Evolutionary conservation across 1,140 invertebrate genomes (phyloP).

Genomic region (Lepidurus packardi): DNA sequence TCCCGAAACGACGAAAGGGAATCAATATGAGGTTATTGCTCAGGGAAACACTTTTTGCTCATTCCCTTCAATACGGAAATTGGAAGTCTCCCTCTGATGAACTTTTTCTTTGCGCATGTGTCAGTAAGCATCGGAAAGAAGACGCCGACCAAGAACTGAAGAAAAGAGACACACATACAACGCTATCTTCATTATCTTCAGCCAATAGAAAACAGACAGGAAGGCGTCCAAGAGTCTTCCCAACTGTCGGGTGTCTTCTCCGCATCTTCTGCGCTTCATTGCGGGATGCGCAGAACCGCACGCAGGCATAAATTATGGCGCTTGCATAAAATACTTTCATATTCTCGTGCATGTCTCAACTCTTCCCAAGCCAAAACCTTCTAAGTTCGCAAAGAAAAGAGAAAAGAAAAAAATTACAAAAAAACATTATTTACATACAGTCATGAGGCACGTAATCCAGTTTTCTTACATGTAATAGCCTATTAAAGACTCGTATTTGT

Average conservation of each 20-base stretch:
- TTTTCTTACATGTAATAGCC: background rate
- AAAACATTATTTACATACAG: background rate
- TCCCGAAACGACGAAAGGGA: background rate
- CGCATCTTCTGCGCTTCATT: slow-evolving; percentile 17
- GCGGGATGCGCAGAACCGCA: background rate
- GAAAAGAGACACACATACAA: background rate
- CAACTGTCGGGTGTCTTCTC: background rate
- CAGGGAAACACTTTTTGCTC: no score
- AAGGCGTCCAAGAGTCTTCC: slow-evolving; percentile 13
- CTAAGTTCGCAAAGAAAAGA: background rate
- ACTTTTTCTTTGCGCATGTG: background rate
- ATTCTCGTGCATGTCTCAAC: background rate
- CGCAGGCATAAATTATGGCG: slow-evolving; percentile 1
- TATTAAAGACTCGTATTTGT: background rate
- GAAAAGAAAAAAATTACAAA: background rate
- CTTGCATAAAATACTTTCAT: background rate
- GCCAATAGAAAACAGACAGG: background rate
- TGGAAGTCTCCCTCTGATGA: background rate
- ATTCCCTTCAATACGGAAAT: no score
- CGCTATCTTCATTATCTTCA: slow-evolving; percentile 11
- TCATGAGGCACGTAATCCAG: background rate
- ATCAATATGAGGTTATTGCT: no score
- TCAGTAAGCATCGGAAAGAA: background rate
- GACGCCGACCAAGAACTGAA: background rate
- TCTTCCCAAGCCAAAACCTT: background rate